Base-by-base conservation (phyloP, 1,140 invertebrate species). In the Aphis gossypii region DNA sequence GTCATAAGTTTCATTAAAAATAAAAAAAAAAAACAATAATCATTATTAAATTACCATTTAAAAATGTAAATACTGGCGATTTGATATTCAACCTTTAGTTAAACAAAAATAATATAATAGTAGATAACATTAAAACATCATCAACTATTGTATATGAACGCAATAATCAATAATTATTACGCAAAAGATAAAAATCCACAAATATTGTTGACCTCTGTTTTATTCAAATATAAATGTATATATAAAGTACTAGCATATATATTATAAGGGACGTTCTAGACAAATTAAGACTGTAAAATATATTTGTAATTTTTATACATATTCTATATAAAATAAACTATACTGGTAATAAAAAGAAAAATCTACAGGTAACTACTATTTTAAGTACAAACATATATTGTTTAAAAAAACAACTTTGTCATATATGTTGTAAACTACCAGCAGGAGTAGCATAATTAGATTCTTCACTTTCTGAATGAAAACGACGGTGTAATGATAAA, bases 391-490 rank as follows among this genome's bases (percentile, higher is more conserved):
- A 84, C 83, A 9, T 83, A 9, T 83, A 92, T 92, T 83, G 91
- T 92, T 84, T 82, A 7, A 25, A 30, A 46, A 54, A 84, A 46
- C 35, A 82, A 44, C 8, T 44, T 92, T 44, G 90, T 92, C 76
- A 92, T 38, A 92, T 51, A 14, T 92, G 91, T 84, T 92, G 91
- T 54, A 92, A 92, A 18, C 91, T 92, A 51, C 91, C 91, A n/a
- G 91, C 91, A 48, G 91, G 91, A 92, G 91, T 92, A 11, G 91
- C 91, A 54, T 92, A 92, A 92, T 82, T 92, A 11, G 91, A 92
- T 38, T 92, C 91, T 92, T 92, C 91, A 54, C 91, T 92, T 30
- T 92, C 91, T 25, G 91, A 92, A 92, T 92, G 46, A 84, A 92
- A 84, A 41, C 91, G 91, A 92, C 76, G 48, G 6, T 92, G 91